Conservation (phyloP, 2,888 invertebrate genomes). For the Torymus tubicola region DNA sequence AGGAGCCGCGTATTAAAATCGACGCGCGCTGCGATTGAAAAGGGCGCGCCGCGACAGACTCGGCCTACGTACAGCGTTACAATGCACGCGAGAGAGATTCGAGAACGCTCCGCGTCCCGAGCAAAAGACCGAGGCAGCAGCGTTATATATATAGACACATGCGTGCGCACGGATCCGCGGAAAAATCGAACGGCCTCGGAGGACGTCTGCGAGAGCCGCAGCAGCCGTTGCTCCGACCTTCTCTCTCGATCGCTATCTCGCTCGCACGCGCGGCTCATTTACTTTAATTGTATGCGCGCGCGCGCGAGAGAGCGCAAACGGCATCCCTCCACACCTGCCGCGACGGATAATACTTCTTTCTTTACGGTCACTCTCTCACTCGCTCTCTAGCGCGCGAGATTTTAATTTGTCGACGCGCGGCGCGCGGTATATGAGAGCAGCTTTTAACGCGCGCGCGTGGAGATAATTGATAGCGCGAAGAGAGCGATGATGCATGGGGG, state of each 20-base stretch:
- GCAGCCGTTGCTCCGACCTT: constrained; percentile 57
- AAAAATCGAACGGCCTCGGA: constrained; percentile 59
- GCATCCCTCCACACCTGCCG: constrained; percentile 10
- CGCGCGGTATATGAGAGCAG: background rate
- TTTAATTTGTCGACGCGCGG: too few relatives aligned
- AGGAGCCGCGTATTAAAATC: constrained; percentile 39
- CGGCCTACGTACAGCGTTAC: too few relatives aligned
- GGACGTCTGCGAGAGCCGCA: constrained; percentile 50
- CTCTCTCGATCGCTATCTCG: constrained; percentile 28
- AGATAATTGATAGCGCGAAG: too few relatives aligned
- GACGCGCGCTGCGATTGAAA: constrained; percentile 26
- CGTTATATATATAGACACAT: background rate
- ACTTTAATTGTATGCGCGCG: constrained; percentile 25
- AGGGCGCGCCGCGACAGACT: constrained; percentile 28
- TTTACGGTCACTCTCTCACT: background rate
- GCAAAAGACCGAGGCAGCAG: background rate
- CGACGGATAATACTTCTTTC: background rate
- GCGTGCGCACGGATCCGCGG: constrained; percentile 6
- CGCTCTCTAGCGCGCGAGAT: too few relatives aligned
- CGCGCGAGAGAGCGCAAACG: too few relatives aligned
- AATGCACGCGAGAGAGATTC: constrained; percentile 10
- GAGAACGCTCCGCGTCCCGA: constrained; percentile 1
- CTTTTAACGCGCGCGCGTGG: background rate
- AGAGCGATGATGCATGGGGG: too few relatives aligned
- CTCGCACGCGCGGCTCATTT: constrained; percentile 8